Evolutionary conservation across 2,113 vertebrate species (phyloP).

Genomic region (Pachycephala philippinensis): DNA sequence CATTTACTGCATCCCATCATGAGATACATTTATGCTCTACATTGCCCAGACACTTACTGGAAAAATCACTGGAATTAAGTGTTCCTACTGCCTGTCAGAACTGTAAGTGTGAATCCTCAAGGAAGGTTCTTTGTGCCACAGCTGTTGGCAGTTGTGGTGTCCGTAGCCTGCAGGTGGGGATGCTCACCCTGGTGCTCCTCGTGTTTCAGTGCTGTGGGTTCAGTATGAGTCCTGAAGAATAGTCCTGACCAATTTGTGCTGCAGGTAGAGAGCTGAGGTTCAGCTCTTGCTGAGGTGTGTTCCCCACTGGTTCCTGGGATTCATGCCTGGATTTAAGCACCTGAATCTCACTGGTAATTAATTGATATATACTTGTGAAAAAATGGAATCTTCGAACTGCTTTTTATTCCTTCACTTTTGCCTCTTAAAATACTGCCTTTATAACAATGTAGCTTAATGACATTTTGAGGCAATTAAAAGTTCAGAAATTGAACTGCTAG

Average conservation of each 20-base stretch:
- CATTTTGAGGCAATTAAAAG: neutral
- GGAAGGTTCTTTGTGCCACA: neutral
- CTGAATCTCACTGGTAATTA: neutral
- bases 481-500: neutral
- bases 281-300: neutral
- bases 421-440: neutral
- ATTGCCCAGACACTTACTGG: neutral
- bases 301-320: neutral
- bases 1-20: neutral
- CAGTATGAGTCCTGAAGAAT: fast-evolving
- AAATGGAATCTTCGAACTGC: neutral
- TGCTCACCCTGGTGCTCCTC: fast-evolving
- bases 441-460: neutral
- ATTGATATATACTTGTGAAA: neutral
- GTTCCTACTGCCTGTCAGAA: neutral
- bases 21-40: neutral
- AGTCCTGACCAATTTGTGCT: neutral
- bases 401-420: neutral
- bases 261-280: neutral
- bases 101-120: neutral
- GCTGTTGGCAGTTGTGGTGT: neutral
- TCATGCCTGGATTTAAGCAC: neutral
- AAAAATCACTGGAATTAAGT: neutral
- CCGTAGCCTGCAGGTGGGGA: neutral
- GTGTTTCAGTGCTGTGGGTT: neutral